A percentile compares a stretch with the other conserved stretches of the same genome.
Conservation (phyloP, 53 echinoderm and acorn worm genomes). For the Antedon mediterranea region DNA sequence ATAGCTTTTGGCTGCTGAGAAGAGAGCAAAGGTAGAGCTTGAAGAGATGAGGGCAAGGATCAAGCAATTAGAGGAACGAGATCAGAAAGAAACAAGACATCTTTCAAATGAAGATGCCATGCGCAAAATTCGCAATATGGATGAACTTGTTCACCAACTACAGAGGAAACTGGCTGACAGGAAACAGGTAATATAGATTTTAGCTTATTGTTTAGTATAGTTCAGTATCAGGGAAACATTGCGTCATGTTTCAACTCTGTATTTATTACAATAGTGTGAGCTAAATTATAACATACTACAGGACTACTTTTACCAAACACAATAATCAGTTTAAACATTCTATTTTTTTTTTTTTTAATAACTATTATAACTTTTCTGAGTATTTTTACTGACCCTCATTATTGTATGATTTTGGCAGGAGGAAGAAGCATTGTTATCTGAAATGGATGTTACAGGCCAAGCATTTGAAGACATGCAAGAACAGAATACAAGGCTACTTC, state of each 20-base stretch:
- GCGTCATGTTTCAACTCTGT: no score
- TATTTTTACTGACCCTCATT: no score
- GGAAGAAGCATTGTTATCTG: conserved; percentile 81
- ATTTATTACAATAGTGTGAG: no score
- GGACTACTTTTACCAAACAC: no score
- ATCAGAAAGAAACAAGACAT: conserved; percentile 68
- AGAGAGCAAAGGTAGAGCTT: conserved; percentile 53
- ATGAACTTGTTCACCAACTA: conserved; percentile 78
- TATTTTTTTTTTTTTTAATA: no score
- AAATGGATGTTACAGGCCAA: conserved; percentile 97
- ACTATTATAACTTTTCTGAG: no score
- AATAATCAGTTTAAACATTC: no score
- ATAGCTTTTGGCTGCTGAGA: conserved; percentile 73
- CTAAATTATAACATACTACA: no score
- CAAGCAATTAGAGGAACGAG: conserved; percentile 80
- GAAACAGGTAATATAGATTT: conserved; percentile 95
- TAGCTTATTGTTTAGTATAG: no score
- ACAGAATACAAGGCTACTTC: conserved; percentile 75
- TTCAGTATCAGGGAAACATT: no score
- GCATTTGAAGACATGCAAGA: conserved; percentile 99
- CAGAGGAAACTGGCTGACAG: conserved; percentile 93
- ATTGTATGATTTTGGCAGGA: conserved; percentile 40
- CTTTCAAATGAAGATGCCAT: conserved; percentile 82
- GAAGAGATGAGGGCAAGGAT: conserved; percentile 70
- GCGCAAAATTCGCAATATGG: conserved; percentile 70